Conservation (phyloP, 1,140 invertebrate genomes). For the Pogonus chalceus region DNA sequence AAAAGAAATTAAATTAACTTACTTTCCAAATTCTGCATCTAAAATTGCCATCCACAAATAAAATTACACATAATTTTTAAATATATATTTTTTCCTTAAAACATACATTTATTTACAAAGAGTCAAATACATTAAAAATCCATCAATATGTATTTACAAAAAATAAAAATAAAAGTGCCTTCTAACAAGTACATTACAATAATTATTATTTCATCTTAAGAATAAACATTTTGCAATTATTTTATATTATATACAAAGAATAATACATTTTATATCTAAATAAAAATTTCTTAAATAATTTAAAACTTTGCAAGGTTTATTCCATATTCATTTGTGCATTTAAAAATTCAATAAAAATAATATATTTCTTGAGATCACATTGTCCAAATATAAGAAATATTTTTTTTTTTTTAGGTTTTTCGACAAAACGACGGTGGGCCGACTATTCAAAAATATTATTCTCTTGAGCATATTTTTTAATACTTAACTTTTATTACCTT, state of each 20-base stretch:
- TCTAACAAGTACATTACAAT: conserved; percentile 2
- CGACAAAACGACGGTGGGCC: not conserved
- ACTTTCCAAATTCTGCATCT: too few species aligned
- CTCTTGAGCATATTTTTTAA: not conserved
- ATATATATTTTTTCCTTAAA: conserved; percentile 5
- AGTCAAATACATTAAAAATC: conserved; percentile 7
- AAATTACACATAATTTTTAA: conserved; percentile 6
- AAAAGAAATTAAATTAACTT: too few species aligned
- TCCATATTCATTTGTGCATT: not conserved
- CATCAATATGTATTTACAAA: conserved; percentile 7
- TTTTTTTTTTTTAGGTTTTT: too few species aligned
- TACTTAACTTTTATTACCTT: not conserved
- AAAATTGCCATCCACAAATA: too few species aligned
- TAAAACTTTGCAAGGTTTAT: not conserved
- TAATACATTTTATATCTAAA: not conserved
- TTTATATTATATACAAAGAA: not conserved
- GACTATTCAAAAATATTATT: not conserved
- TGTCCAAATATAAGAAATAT: too few species aligned
- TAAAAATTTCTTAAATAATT: not conserved
- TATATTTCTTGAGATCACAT: not conserved
- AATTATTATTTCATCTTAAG: too few species aligned
- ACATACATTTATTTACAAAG: conserved; percentile 7
- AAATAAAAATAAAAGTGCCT: conserved; percentile 2
- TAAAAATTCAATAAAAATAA: not conserved
- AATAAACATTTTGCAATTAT: conserved; percentile 3